Percentiles rank a stretch among this genome's conserved stretches.
Conservation (phyloP, 1,140 invertebrate species). For the roundworm (Caenorhabditis elegans) region WBcel235 BX284602.5:364001-364500, state of each 20-base stretch:
- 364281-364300: conserved; percentile 57
- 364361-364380: conserved; percentile 57
- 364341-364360: conserved; percentile 49
- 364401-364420: conserved; percentile 57
- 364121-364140: conserved; percentile 65
- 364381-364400: conserved; percentile 62
- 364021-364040: conserved; percentile 41
- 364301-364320: conserved; percentile 51
- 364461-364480: conserved; percentile 50
- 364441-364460: conserved; percentile 55
- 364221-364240: conserved; percentile 58
- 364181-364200: conserved; percentile 47
- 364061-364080: conserved; percentile 23
- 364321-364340: neutral
- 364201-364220: conserved; percentile 45
- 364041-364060: conserved; percentile 43
- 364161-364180: conserved; percentile 56
- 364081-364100: conserved; percentile 50
- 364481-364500: conserved; percentile 58
- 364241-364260: conserved; percentile 64
- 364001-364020: neutral
- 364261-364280: conserved; percentile 61
- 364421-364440: conserved; percentile 54
- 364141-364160: conserved; percentile 63
- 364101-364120: conserved; percentile 56